Conservation (phyloP, 2,888 invertebrate genomes). For the Rhopalosiphum nymphaeae region DNA sequence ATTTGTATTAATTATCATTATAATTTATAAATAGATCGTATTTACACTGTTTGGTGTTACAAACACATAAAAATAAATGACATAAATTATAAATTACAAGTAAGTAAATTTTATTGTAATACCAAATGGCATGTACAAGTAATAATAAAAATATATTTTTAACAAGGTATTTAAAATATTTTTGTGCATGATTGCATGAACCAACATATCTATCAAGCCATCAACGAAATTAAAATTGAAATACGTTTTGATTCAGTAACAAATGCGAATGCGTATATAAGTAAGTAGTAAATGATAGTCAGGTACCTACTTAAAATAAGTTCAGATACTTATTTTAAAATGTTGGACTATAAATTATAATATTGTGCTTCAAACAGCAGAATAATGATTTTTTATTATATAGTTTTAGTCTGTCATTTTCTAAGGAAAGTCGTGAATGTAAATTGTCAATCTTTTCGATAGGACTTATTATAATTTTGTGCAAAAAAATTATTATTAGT, state of each 20-base stretch:
- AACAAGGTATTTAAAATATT: neutral
- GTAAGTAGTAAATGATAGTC: neutral
- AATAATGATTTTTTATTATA: neutral
- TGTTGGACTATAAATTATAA: neutral
- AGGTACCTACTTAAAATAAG: neutral
- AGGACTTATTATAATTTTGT: neutral
- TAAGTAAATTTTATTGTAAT: neutral
- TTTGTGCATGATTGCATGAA: neutral
- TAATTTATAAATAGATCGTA: neutral
- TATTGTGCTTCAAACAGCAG: neutral
- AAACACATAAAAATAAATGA: neutral
- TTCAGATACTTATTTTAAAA: neutral
- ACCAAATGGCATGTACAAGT: neutral
- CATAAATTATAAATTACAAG: neutral
- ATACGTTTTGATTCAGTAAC: neutral
- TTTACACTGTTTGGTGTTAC: neutral
- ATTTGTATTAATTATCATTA: neutral
- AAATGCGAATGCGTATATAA: neutral
- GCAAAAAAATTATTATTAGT: neutral
- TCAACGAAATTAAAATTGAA: neutral
- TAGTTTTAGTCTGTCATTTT: neutral
- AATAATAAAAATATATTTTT: neutral
- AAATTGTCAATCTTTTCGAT: neutral
- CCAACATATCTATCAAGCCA: neutral
- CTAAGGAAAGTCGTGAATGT: neutral